A percentile compares a stretch with the other conserved stretches of the same genome.
These are phyloP conservation scores for Gasterosteus nipponicus DNA, from an alignment of 2,113 vertebrate species.

Conservation along the genomic window DNA sequence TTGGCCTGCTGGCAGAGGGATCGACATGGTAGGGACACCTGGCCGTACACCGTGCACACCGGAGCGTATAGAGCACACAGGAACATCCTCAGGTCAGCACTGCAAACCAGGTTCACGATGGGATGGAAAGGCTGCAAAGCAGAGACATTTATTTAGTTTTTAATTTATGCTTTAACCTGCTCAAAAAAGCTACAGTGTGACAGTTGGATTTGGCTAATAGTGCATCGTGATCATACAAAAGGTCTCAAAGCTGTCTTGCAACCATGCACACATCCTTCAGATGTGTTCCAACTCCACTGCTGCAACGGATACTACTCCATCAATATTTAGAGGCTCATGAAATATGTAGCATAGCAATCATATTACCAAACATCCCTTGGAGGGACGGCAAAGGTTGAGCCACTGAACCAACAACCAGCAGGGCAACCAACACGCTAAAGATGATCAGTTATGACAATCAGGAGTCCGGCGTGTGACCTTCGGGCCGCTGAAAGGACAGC, in stretches of 20 bases:
- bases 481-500: neutral
- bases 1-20: conserved; percentile 90
- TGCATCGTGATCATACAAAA: neutral
- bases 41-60: conserved; percentile 92
- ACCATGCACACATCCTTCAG: conserved; percentile 13
- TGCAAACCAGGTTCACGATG: conserved; percentile 97
- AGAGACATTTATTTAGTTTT: neutral
- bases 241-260: conserved; percentile 5
- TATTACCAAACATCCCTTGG: conserved; percentile 57
- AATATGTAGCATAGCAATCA: conserved; percentile 60
- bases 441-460: conserved; percentile 29
- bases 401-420: conserved; percentile 49
- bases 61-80: conserved; percentile 95
- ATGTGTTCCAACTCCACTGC: conserved; percentile 10
- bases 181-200: neutral
- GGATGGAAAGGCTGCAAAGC: conserved; percentile 91
- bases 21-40: conserved; percentile 92
- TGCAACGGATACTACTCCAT: conserved; percentile 44
- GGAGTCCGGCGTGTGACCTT: conserved; percentile 22
- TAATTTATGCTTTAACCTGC: neutral
- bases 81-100: conserved; percentile 91
- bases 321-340: conserved; percentile 64
- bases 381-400: conserved; percentile 47
- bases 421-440: conserved; percentile 13
- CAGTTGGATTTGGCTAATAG: neutral